Conservation (phyloP, 2,888 invertebrate species). For the Andricus curvator region DNA sequence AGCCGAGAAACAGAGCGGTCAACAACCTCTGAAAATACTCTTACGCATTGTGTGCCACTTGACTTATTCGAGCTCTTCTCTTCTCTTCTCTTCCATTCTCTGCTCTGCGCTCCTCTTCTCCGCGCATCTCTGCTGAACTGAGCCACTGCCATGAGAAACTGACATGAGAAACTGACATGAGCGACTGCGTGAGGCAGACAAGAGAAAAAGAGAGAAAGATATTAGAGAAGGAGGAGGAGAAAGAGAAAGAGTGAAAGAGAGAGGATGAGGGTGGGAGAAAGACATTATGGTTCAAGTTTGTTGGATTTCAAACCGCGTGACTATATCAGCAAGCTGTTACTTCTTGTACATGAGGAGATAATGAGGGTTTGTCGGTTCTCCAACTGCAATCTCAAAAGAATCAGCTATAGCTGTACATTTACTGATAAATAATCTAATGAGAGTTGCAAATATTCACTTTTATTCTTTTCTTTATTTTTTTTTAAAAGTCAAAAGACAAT, state of each 20-base stretch:
- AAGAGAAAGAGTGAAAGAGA: conserved; percentile 4
- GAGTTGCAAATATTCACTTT: too few species aligned
- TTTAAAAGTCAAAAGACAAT: too few species aligned
- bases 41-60: conserved; percentile 69
- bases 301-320: conserved; percentile 4
- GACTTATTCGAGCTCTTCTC: conserved; percentile 60
- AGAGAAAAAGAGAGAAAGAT: conserved; percentile 45
- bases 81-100: too few species aligned
- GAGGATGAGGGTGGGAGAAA: conserved; percentile 41
- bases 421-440: too few species aligned
- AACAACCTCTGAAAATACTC: conserved; percentile 65
- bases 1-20: conserved; percentile 61
- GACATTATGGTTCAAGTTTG: conserved; percentile 3
- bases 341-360: background rate
- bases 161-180: too few species aligned
- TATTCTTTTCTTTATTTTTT: too few species aligned
- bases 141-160: too few species aligned
- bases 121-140: too few species aligned
- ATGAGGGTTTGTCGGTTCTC: conserved; percentile 12
- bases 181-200: background rate
- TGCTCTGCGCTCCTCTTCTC: too few species aligned
- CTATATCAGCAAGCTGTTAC: background rate
- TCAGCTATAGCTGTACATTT: too few species aligned
- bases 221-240: background rate
- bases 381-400: too few species aligned